phyloP scores from a whole-genome alignment of 2,888 invertebrate genomes.

The Dryococelus australis region DNA sequence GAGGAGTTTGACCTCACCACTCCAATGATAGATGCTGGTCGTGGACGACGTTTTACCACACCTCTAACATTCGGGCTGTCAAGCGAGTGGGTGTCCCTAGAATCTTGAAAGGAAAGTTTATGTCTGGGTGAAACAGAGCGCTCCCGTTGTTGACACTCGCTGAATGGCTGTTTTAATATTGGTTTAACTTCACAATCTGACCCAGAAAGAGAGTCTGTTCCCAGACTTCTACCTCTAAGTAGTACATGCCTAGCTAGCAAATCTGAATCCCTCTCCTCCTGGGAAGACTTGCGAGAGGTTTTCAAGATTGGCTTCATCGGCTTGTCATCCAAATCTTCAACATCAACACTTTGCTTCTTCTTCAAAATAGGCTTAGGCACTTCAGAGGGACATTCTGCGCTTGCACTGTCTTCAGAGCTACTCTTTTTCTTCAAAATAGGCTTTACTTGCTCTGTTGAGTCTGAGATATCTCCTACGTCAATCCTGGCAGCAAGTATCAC shows the following conservation, averaged over 20 bases:
- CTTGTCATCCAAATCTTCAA: constrained; percentile 66
- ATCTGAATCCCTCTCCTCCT: constrained; percentile 44
- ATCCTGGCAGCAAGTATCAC: constrained; percentile 68
- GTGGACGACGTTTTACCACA: constrained; percentile 18
- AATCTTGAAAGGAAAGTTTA: constrained; percentile 69
- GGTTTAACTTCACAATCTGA: constrained; percentile 62
- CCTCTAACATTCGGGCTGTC: constrained; percentile 25
- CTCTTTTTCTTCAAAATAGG: constrained; percentile 87
- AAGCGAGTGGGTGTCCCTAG: constrained; percentile 35
- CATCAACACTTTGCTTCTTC: constrained; percentile 82
- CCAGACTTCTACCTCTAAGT: constrained; percentile 31
- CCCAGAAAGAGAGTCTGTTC: constrained; percentile 36
- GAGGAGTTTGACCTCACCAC: constrained; percentile 51
- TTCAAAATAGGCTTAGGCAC: constrained; percentile 77
- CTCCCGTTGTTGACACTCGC: constrained; percentile 58
- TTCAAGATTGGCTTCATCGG: constrained; percentile 81
- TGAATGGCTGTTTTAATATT: constrained; percentile 70
- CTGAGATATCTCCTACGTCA: constrained; percentile 49
- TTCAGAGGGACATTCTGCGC: constrained; percentile 48
- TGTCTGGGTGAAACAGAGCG: constrained; percentile 63
- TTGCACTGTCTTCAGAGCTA: constrained; percentile 70
- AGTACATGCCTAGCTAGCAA: constrained; percentile 33
- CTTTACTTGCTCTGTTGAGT: constrained; percentile 66
- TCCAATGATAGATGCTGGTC: constrained; percentile 39
- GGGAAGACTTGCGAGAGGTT: constrained; percentile 70